These are phyloP conservation scores for Rhinichthys osculus DNA, from an alignment of 2,797 vertebrate species.

Conservation along the genomic window DNA sequence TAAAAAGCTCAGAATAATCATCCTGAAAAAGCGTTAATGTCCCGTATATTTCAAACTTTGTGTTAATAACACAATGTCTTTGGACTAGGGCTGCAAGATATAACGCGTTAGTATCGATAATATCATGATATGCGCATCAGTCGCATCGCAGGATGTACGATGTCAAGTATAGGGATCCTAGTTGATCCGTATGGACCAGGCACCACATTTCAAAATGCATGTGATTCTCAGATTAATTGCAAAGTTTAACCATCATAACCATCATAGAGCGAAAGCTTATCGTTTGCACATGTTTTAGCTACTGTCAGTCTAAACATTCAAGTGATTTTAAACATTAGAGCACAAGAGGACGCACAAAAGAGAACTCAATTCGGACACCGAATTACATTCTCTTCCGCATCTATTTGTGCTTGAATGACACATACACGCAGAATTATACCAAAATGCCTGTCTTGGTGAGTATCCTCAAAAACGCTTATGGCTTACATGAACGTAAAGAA, in stretches of 20 bases:
- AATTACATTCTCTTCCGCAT: background rate
- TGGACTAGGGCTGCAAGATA: slow-evolving; percentile 14
- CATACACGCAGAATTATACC: background rate
- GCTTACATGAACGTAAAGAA: background rate
- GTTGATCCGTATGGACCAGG: background rate
- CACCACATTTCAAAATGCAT: background rate
- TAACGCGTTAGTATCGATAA: background rate
- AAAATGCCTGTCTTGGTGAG: too few relatives aligned
- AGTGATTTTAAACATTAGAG: background rate
- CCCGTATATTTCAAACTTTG: slow-evolving; percentile 61
- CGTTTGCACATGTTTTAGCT: background rate
- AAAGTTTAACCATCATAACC: background rate
- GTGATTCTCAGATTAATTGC: background rate
- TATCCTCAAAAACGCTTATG: background rate
- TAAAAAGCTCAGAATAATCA: slow-evolving; percentile 37
- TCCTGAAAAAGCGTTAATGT: slow-evolving; percentile 61
- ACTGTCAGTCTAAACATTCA: background rate
- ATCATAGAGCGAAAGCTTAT: background rate
- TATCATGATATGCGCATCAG: background rate
- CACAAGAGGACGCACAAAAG: background rate
- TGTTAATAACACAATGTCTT: slow-evolving; percentile 66
- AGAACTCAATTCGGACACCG: background rate
- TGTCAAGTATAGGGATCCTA: background rate
- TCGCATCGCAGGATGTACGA: background rate
- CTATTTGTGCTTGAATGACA: background rate